Base-by-base conservation (phyloP, 2,113 vertebrate species). In the Platichthys flesus region DNA sequence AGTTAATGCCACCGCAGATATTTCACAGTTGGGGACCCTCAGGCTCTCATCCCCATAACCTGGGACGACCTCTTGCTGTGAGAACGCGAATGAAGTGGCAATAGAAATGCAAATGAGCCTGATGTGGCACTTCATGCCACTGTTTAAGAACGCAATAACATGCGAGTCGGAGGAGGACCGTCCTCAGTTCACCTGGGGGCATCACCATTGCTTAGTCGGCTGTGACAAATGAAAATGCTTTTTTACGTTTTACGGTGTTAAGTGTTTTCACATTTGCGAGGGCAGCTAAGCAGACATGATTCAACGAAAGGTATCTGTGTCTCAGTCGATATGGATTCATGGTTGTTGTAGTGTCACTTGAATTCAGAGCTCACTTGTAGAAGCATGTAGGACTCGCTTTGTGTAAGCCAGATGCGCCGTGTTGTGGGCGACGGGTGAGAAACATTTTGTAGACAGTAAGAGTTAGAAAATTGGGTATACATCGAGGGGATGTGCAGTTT, bases 41-140 rank as follows among this genome's bases (percentile, higher is more conserved):
- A 0, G 70, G 71, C 54, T 40, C 45, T 28, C 3, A 55, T 56
- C 47, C 13, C 49, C 10, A 9, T 15, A 31, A 65, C 45, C 58
- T 42, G 23, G 24, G 52, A 42, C 21, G 70, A 40, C 26, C 69
- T 35, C 56, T 57, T 35, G 5, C 67, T 60, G 40, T 28, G 42
- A 57, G 31, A 47, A 55, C 31, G 58, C 51, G 63, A 67, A 45
- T 51, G 31, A 57, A 49, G 31, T 71, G 55, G 55, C 65, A 71
- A 59, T 78, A 62, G 68, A 78, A 82, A 83, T 85, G 64, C 70
- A 83, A 83, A 88, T 80, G 15, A 35, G 51, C 35, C 35, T 21
- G 58, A 69, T 55, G 9, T 69, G 54, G 52, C 0, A 14, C 60
- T 56, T 69, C 15, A 51, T 51, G 47, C 18, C 55, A 71, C 55